These are phyloP conservation scores for Macaria notata DNA, from an alignment of 2,888 invertebrate species.

Conservation along the genomic window DNA sequence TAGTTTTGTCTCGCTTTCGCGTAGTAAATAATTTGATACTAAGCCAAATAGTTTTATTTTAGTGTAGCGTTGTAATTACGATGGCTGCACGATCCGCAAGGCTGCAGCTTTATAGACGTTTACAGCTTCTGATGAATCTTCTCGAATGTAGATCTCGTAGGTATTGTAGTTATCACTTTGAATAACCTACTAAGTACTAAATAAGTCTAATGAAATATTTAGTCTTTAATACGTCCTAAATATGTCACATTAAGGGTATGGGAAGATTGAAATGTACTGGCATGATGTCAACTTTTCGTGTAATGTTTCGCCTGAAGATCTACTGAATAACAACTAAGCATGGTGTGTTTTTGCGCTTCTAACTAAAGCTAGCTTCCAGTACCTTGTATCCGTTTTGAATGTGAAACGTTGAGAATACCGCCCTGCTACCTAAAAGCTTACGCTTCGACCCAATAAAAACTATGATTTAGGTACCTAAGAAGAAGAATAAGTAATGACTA, in stretches of 20 bases:
- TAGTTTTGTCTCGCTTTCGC: constrained; percentile 53
- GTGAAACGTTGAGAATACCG: constrained; percentile 32
- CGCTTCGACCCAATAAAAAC: constrained; percentile 66
- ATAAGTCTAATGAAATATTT: constrained; percentile 53
- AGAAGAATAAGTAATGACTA: constrained; percentile 74
- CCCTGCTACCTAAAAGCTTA: constrained; percentile 65
- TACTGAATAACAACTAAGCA: constrained; percentile 31
- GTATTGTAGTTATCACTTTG: constrained; percentile 55
- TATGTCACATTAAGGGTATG: constrained; percentile 46
- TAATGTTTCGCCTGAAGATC: constrained; percentile 35
- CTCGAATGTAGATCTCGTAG: constrained; percentile 56
- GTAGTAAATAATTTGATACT: constrained; percentile 48
- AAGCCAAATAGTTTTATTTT: constrained; percentile 62
- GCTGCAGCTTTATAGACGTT: constrained; percentile 70
- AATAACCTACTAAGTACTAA: constrained; percentile 37
- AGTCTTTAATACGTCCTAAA: constrained; percentile 53
- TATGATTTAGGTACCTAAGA: constrained; percentile 67
- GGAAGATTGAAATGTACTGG: constrained; percentile 42
- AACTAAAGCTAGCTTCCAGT: constrained; percentile 38
- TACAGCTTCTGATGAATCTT: constrained; percentile 47
- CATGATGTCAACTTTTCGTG: constrained; percentile 38
- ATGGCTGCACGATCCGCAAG: constrained; percentile 58
- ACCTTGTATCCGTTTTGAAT: constrained; percentile 18
- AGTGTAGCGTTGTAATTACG: constrained; percentile 53
- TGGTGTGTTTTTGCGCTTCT: constrained; percentile 49